phyloP scores from a whole-genome alignment of 2,888 invertebrate genomes.

The Synergus japonicus region DNA sequence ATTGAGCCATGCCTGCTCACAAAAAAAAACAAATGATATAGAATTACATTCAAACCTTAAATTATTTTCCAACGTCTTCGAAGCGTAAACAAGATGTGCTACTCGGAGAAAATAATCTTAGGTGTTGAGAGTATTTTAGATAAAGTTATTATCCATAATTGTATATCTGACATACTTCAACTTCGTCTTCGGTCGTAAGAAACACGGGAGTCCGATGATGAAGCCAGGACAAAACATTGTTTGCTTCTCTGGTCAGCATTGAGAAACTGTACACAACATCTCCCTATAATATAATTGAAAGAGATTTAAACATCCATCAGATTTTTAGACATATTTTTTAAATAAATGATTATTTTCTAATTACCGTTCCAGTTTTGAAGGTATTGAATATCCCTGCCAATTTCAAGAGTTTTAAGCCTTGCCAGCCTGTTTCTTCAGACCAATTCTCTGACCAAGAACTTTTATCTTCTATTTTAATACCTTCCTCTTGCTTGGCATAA shows the following conservation, averaged over 20 bases:
- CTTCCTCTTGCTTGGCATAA: constrained; percentile 81
- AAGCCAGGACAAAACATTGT: constrained; percentile 83
- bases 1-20: constrained; percentile 83
- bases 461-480: constrained; percentile 79
- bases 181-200: constrained; percentile 83
- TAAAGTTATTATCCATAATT: neutral
- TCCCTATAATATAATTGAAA: constrained; percentile 68
- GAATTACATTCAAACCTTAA: too few species aligned
- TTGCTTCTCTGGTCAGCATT: constrained; percentile 88
- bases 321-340: neutral
- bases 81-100: too few species aligned
- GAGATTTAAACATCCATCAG: neutral
- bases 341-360: constrained; percentile 19
- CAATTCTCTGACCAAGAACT: constrained; percentile 79
- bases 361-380: constrained; percentile 78
- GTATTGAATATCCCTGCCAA: constrained; percentile 88
- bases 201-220: constrained; percentile 92
- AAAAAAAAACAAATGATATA: neutral
- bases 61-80: neutral
- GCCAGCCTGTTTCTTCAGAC: constrained; percentile 80
- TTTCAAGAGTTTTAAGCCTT: constrained; percentile 82
- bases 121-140: too few species aligned
- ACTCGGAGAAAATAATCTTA: too few species aligned
- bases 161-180: constrained; percentile 77
- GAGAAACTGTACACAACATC: constrained; percentile 85